These are phyloP conservation scores for Amitus sp. DNA, from an alignment of 2,888 invertebrate genomes.

Conservation along the genomic window DNA sequence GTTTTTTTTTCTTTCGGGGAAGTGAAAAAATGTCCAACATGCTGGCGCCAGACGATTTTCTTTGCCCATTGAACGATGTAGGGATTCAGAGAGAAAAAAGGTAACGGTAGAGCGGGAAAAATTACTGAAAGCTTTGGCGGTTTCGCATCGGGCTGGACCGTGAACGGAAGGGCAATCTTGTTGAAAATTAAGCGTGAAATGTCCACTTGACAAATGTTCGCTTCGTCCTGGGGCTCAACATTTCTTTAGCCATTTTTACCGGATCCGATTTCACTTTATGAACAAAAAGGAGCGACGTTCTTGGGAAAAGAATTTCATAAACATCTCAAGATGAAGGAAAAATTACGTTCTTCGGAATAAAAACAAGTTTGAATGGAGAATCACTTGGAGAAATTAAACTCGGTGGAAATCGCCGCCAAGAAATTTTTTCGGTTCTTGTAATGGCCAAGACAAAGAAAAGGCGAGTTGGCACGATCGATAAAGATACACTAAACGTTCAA, in stretches of 20 bases:
- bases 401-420: too few relatives aligned
- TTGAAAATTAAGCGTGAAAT: conserved; percentile 44
- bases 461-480: neutral
- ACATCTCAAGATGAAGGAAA: neutral
- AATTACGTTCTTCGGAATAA: neutral
- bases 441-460: neutral
- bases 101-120: neutral
- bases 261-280: neutral
- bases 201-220: conserved; percentile 8
- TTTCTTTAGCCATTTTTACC: conserved; percentile 1
- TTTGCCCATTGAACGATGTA: neutral
- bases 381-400: too few relatives aligned
- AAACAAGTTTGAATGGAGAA: too few relatives aligned
- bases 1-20: neutral
- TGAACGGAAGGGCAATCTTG: conserved; percentile 47
- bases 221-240: neutral
- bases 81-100: neutral
- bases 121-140: neutral
- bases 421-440: too few relatives aligned
- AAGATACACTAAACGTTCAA: neutral
- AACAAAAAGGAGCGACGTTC: neutral
- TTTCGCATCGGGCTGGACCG: conserved; percentile 13
- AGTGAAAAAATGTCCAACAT: neutral
- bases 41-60: conserved; percentile 1
- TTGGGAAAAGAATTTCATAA: neutral